A percentile compares a stretch with the other conserved stretches of the same genome.
Evolutionary conservation across 2,888 invertebrate genomes (phyloP).

Genomic region (Acronicta alni): DNA sequence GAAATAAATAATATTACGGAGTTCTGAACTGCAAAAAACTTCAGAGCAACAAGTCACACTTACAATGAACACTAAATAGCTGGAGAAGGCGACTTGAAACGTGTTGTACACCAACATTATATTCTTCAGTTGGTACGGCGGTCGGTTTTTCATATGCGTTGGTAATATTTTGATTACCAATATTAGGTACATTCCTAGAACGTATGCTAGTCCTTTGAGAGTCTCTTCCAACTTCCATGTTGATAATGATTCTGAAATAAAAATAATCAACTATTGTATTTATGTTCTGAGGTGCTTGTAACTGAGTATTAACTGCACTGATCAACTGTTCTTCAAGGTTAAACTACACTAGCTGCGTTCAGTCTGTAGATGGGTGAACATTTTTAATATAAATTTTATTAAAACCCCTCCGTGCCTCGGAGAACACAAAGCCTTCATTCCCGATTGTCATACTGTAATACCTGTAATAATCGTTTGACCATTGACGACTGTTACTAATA

Average conservation of each 20-base stretch:
- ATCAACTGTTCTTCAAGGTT: no score
- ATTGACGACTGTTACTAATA: no score
- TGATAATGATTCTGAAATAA: conserved; percentile 60
- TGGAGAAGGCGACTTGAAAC: conserved; percentile 91
- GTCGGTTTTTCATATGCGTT: conserved; percentile 90
- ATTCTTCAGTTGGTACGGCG: conserved; percentile 90
- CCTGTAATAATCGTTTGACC: no score
- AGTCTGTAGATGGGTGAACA: no score
- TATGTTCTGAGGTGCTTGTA: no score
- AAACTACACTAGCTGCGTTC: no score
- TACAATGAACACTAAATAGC: conserved; percentile 90
- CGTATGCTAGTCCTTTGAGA: conserved; percentile 58
- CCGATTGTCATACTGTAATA: no score
- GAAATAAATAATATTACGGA: no score
- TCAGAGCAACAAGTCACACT: conserved; percentile 61
- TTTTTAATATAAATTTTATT: no score
- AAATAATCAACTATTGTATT: conserved; percentile 2
- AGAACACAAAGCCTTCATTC: no score
- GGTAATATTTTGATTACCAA: conserved; percentile 92
- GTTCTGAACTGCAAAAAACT: conserved; percentile 10
- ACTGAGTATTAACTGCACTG: no score
- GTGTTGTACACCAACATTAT: conserved; percentile 92
- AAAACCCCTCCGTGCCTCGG: no score
- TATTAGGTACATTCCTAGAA: conserved; percentile 91
- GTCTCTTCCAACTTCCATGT: conserved; percentile 77